Conservation (phyloP, 2,113 vertebrate genomes). For the Plectropomus leopardus region DNA sequence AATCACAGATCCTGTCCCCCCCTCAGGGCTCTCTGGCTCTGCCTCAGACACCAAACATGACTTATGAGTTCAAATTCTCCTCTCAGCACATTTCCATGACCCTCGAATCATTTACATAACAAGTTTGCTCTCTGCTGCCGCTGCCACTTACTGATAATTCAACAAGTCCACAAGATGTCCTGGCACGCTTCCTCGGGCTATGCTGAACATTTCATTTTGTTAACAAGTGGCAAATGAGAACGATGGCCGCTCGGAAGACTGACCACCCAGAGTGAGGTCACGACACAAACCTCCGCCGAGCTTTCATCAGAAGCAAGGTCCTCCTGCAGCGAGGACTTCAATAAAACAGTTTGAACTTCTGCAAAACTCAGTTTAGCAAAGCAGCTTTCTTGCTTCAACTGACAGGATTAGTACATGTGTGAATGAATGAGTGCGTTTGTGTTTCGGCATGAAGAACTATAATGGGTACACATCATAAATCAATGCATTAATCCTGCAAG, state of each 20-base stretch:
- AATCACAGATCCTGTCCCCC: conserved; percentile 33
- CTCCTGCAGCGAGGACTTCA: conserved; percentile 28
- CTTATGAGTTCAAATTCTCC: conserved; percentile 34
- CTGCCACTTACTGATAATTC: conserved; percentile 39
- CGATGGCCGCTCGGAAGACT: conserved; percentile 35
- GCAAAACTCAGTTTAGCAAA: conserved; percentile 32
- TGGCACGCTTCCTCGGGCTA: conserved; percentile 17
- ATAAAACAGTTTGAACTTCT: conserved; percentile 49
- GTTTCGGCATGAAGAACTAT: conserved; percentile 29
- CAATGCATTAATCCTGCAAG: conserved; percentile 49
- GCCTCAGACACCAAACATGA: conserved; percentile 36
- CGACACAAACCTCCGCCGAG: conserved; percentile 23
- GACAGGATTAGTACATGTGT: conserved; percentile 54
- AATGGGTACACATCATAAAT: conserved; percentile 36
- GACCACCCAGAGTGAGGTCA: conserved; percentile 64
- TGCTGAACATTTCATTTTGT: conserved; percentile 43
- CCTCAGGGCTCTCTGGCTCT: conserved; percentile 9
- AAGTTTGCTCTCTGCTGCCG: conserved; percentile 38
- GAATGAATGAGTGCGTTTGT: conserved; percentile 63
- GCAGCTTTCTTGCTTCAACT: conserved; percentile 36
- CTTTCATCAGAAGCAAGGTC: conserved; percentile 53
- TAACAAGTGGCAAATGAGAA: conserved; percentile 37
- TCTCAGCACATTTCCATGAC: conserved; percentile 62
- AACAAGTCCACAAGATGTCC: conserved; percentile 45
- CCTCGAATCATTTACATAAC: conserved; percentile 68